Percentiles rank a stretch among this genome's conserved stretches.
Evolutionary conservation across 2,113 vertebrate species (phyloP).

Genomic region (Crocuta crocuta): DNA sequence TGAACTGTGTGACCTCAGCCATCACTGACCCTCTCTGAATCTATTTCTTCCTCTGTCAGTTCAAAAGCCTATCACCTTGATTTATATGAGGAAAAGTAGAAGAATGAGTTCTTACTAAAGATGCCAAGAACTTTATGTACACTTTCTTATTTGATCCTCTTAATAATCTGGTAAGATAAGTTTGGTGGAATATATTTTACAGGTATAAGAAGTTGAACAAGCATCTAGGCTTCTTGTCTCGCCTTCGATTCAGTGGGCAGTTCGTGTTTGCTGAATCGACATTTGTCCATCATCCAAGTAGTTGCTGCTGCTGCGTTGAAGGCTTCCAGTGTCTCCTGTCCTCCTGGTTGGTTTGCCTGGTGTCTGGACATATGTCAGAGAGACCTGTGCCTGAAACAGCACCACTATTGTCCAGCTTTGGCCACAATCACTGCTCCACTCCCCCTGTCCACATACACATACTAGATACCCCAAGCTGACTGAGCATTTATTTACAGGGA

Average conservation of each 20-base stretch:
- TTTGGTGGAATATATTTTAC: constrained; percentile 32
- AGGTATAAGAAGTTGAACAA: background rate
- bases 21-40: background rate
- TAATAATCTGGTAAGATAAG: background rate
- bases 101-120: background rate
- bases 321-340: background rate
- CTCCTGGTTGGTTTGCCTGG: background rate
- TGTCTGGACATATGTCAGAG: background rate
- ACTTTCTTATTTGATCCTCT: background rate
- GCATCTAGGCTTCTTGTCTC: background rate
- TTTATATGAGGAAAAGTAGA: background rate
- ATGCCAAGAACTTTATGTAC: background rate
- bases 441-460: background rate
- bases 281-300: background rate
- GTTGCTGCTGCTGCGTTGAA: background rate
- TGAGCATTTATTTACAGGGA: background rate
- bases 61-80: background rate
- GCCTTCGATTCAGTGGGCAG: background rate
- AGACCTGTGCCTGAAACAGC: background rate
- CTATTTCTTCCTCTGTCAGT: background rate
- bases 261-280: background rate
- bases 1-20: background rate
- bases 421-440: background rate
- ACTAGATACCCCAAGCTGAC: background rate
- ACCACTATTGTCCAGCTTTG: background rate